Evolutionary conservation across 2,888 invertebrate genomes (phyloP).

Genomic region (Drosophila rubida): DNA sequence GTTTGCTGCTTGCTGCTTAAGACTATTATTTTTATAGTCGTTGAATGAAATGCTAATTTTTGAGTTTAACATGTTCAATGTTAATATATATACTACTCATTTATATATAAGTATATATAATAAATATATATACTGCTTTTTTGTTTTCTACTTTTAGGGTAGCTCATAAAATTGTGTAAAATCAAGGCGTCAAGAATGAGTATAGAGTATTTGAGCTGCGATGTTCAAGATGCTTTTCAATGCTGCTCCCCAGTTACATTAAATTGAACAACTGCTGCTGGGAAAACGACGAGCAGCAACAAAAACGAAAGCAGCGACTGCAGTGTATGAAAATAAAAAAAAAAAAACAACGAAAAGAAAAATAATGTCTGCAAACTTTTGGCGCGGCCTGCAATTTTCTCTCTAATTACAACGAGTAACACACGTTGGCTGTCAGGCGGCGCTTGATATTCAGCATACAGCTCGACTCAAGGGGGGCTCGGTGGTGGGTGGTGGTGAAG

Average conservation of each 20-base stretch:
- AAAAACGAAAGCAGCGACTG: conserved; percentile 38
- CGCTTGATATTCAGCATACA: background rate
- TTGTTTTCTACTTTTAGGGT: no score
- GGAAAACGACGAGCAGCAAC: conserved; percentile 2
- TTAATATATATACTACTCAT: no score
- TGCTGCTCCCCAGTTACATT: conserved; percentile 41
- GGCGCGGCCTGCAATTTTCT: conserved; percentile 42
- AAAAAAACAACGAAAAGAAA: conserved; percentile 4
- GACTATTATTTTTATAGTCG: no score
- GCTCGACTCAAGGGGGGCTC: background rate
- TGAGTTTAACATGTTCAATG: no score
- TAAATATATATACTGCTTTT: no score
- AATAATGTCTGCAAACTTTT: conserved; percentile 63
- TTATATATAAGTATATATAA: no score
- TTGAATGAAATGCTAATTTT: no score
- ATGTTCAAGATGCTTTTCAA: background rate
- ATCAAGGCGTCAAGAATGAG: background rate
- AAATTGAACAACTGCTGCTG: conserved; percentile 58
- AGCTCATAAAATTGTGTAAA: no score
- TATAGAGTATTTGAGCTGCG: conserved; percentile 10
- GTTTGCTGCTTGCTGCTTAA: no score
- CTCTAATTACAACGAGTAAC: conserved; percentile 55
- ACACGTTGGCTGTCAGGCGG: conserved; percentile 47
- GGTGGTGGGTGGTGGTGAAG: background rate
- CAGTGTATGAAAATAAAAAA: conserved; percentile 14